Conservation (phyloP, 2,113 vertebrate genomes). For the Aldabrachelys gigantea region DNA sequence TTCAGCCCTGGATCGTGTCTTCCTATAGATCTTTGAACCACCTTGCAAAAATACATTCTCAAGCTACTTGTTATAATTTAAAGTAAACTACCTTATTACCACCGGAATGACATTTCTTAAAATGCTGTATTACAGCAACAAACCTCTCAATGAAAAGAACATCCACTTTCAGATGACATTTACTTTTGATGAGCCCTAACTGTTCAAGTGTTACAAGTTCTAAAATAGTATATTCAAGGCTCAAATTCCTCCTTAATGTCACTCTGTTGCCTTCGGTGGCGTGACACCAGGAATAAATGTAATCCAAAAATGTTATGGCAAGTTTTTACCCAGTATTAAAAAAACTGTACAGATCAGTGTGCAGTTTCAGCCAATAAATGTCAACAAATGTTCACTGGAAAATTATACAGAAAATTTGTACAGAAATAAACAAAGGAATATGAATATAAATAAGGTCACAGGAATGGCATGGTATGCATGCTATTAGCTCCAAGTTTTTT, state of each 20-base stretch:
- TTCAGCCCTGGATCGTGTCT: not conserved
- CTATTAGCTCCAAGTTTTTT: not conserved
- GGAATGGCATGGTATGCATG: not conserved
- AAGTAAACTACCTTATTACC: not conserved
- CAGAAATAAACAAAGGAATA: not conserved
- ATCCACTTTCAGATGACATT: not conserved
- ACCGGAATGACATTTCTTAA: not conserved
- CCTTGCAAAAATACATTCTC: not conserved
- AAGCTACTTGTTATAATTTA: not conserved
- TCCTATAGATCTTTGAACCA: not conserved
- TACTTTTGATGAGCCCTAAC: not conserved
- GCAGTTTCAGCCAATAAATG: not conserved
- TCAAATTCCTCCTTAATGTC: not conserved
- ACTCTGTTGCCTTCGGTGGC: not conserved
- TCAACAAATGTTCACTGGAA: not conserved
- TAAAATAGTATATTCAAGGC: not conserved
- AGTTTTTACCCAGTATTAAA: not conserved
- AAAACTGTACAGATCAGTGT: not conserved
- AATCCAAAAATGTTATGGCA: not conserved
- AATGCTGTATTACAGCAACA: not conserved
- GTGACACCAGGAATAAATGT: not conserved
- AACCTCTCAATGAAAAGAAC: not conserved
- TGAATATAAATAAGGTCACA: not conserved
- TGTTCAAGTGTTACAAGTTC: not conserved
- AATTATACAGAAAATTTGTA: not conserved